Conservation (phyloP, 2,797 vertebrate species). For the Melopsittacus undulatus region DNA sequence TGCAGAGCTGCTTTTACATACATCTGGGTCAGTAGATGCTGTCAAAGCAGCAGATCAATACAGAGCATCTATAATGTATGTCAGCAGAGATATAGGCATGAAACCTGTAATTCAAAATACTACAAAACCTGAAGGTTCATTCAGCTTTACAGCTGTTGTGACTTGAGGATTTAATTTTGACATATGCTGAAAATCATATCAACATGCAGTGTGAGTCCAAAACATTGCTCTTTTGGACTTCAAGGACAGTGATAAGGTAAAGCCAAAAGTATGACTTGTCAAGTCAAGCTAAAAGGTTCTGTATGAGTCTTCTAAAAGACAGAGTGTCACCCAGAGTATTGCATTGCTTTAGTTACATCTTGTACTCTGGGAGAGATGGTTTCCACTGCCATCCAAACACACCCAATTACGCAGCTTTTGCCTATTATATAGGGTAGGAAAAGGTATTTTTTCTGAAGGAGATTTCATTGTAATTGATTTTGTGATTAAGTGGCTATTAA, state of each 20-base stretch:
- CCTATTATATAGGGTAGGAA: background rate
- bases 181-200: background rate
- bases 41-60: background rate
- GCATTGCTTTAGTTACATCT: background rate
- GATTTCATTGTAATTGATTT: background rate
- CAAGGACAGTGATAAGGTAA: background rate
- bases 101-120: background rate
- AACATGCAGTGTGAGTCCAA: background rate
- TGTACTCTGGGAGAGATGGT: background rate
- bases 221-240: background rate
- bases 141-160: background rate
- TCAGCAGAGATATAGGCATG: background rate
- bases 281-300: background rate
- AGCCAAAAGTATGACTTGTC: background rate
- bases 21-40: background rate
- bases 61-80: background rate
- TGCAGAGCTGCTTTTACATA: background rate
- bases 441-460: background rate
- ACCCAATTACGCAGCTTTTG: background rate
- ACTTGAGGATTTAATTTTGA: background rate
- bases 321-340: accelerated
- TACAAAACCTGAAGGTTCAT: background rate
- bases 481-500: background rate
- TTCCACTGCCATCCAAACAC: background rate
- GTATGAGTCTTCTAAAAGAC: background rate